These are phyloP conservation scores for Iguana delicatissima DNA, from an alignment of 2,797 vertebrate species.

Conservation along the genomic window DNA sequence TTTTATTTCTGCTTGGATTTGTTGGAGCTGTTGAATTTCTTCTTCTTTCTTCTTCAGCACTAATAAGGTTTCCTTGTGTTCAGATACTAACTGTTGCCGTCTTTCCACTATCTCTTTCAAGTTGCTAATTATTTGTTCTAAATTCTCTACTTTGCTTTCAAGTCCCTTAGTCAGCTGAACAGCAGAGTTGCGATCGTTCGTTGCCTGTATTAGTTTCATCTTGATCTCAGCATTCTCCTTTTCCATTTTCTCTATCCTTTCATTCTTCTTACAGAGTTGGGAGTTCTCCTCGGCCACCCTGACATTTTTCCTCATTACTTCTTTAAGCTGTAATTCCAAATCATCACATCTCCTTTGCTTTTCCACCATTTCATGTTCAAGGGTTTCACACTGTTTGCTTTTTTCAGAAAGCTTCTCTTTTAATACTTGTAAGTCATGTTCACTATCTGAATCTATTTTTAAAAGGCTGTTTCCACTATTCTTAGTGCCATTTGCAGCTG, in stretches of 20 bases:
- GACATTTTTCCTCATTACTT: conserved; percentile 79
- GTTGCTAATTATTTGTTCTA: conserved; percentile 89
- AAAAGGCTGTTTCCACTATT: not conserved
- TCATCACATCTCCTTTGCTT: conserved; percentile 85
- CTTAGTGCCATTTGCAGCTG: not conserved
- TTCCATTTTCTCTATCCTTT: conserved; percentile 75
- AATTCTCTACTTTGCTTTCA: conserved; percentile 90
- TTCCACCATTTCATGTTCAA: conserved; percentile 86
- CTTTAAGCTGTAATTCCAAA: conserved; percentile 86
- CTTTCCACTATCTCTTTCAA: conserved; percentile 89
- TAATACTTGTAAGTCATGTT: conserved; percentile 79
- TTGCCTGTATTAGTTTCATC: conserved; percentile 84
- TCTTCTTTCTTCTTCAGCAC: conserved; percentile 87
- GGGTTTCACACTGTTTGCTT: conserved; percentile 87
- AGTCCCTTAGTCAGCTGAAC: conserved; percentile 87
- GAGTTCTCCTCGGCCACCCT: conserved; percentile 66
- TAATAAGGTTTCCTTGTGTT: conserved; percentile 86
- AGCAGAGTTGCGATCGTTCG: conserved; percentile 83
- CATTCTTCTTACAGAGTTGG: conserved; percentile 81
- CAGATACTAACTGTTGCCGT: conserved; percentile 89
- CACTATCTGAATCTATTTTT: conserved; percentile 68
- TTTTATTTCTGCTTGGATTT: conserved; percentile 85
- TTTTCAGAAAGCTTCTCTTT: conserved; percentile 83
- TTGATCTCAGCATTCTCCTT: conserved; percentile 87
- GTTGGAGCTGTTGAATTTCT: conserved; percentile 73